Base-by-base conservation (phyloP, 2,888 invertebrate genomes). In the Drosophila merina region DNA sequence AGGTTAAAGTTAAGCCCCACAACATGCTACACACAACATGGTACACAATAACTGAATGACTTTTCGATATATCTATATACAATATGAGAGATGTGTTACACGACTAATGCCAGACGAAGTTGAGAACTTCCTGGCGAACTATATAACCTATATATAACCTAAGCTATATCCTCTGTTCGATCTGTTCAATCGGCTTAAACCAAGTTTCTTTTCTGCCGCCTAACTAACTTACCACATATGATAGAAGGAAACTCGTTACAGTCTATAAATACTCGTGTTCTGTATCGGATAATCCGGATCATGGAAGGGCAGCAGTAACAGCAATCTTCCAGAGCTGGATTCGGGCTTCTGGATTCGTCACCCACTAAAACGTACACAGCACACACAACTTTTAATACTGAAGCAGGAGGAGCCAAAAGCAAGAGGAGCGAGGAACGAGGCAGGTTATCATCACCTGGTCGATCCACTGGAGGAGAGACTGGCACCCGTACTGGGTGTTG, bases 231-330 rank as follows among this genome's bases (percentile, higher is more conserved):
- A 79, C 38, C 54, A 42, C 66, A 64, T 51, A 64, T 59, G 44
- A 44, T 71, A 60, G 57, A 88, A 84, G 88, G 84, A 84, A 88
- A 83, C 84, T 78, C 57, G 80, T 75, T 84, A 80, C 86, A 86
- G 84, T 88, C 84, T 84, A 88, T 87, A 75, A 84, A 84, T 88
- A 88, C 86, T 84, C 82, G 50, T 50, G 50, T 50, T 77, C 51
- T 64, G 59, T 31, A 33, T 10, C 44, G 36, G 26, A 14, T 62
- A 20, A 20, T 20, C 20, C 20, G 20, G 20, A 28, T 28, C 28
- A 4, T 8, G 36, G 52, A 14, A 30, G 26, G 48, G 38, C 36
- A 50, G 38, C 42, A 51, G 55, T 42, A 56, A 57, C 64, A 52
- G 48, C 45, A n/a, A 12, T 45, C 50, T 31, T 47, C 33, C 25